Evolutionary conservation across 2,797 vertebrate species (phyloP).

Genomic region (Austrolebias charrua): DNA sequence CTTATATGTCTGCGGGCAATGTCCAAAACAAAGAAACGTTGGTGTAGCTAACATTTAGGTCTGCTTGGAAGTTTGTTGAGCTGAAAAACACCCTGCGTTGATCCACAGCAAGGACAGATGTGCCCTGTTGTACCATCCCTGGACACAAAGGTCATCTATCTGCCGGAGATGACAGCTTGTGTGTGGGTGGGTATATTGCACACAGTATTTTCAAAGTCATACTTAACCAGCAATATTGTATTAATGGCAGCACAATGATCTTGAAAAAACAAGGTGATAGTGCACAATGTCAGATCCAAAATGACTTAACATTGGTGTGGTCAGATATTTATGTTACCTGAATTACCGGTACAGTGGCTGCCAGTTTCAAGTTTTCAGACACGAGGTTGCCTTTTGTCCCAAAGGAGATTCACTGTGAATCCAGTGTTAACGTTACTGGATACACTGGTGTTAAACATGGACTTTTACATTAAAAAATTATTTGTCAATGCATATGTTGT

Average conservation of each 20-base stretch:
- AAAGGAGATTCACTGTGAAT: constrained; percentile 44
- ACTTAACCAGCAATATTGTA: constrained; percentile 23
- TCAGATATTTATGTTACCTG: constrained; percentile 29
- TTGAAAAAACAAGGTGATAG: constrained; percentile 8
- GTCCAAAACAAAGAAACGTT: constrained; percentile 4
- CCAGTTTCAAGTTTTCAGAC: constrained; percentile 46
- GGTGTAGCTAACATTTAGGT: constrained; percentile 6
- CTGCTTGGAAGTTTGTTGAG: constrained; percentile 15
- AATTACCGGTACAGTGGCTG: constrained; percentile 20
- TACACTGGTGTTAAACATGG: constrained; percentile 42
- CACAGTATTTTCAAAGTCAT: constrained; percentile 29
- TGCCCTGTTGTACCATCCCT: constrained; percentile 64
- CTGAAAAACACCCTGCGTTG: constrained; percentile 32
- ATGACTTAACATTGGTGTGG: constrained; percentile 20
- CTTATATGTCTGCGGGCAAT: not conserved
- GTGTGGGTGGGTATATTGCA: constrained; percentile 29
- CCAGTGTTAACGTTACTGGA: constrained; percentile 33
- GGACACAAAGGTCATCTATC: constrained; percentile 69
- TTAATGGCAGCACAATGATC: constrained; percentile 7
- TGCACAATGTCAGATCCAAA: constrained; percentile 24
- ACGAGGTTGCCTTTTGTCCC: constrained; percentile 47
- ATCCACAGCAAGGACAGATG: constrained; percentile 64
- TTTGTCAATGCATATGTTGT: constrained; percentile 19
- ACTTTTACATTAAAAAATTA: not conserved
- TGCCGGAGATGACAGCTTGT: constrained; percentile 53